Conservation (phyloP, 2,888 invertebrate species). For the Dryocosmus kuriphilus region DNA sequence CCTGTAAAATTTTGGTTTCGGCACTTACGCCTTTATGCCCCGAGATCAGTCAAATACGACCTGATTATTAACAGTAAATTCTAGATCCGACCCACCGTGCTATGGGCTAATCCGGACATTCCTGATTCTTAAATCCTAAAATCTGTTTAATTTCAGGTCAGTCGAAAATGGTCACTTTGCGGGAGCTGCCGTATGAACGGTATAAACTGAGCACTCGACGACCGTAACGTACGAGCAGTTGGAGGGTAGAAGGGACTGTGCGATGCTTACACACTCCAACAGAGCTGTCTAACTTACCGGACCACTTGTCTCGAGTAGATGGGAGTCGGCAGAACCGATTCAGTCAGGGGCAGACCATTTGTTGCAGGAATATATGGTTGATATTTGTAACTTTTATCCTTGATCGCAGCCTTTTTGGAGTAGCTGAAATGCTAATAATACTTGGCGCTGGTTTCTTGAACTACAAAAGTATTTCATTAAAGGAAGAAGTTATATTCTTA, state of each 20-base stretch:
- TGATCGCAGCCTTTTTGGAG: constrained; percentile 40
- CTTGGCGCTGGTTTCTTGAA: too few species aligned
- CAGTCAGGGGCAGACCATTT: constrained; percentile 68
- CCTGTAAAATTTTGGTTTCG: too few species aligned
- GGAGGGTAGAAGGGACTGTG: constrained; percentile 24
- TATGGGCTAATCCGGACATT: too few species aligned
- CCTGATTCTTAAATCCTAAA: neutral
- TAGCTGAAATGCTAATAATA: neutral
- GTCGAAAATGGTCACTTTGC: constrained; percentile 23
- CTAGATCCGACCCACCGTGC: too few species aligned
- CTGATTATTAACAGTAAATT: too few species aligned
- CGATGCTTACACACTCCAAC: constrained; percentile 3
- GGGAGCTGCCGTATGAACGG: neutral
- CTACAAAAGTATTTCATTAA: too few species aligned
- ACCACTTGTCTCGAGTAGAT: constrained; percentile 21
- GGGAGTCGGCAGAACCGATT: constrained; percentile 5
- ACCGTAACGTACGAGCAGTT: constrained; percentile 7
- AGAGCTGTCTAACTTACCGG: constrained; percentile 16
- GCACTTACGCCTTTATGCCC: too few species aligned
- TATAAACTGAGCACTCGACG: constrained; percentile 8
- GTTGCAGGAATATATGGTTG: constrained; percentile 56
- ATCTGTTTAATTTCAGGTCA: constrained; percentile 29
- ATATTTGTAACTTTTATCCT: constrained; percentile 68
- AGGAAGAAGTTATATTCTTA: too few species aligned
- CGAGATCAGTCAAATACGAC: too few species aligned